Base-by-base conservation (phyloP, 2,113 vertebrate genomes). In the Lethenteron camtschaticum region DNA sequence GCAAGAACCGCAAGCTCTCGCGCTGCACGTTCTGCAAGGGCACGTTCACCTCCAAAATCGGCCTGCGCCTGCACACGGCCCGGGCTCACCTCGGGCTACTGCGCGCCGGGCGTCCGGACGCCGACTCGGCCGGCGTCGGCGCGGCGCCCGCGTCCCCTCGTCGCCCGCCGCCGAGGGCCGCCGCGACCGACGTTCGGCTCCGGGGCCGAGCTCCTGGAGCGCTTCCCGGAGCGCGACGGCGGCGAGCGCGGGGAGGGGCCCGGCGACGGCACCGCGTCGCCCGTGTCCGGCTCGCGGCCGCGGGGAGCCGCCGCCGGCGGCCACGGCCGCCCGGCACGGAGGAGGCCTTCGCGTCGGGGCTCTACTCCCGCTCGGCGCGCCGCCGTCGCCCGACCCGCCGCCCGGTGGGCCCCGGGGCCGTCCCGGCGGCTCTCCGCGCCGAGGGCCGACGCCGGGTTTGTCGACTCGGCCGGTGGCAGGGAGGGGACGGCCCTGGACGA, bases 1-100 rank as follows among this genome's bases (percentile, higher is more conserved):
- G 24, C 9, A 66, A 66, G 60, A 14, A 14, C 60, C n/a, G 60
- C n/a, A 66, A 66, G 3, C 60, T 16, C 14, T 66, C 20, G 8
- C 60, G 60, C 14, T 66, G 60, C 60, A 66, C n/a, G n/a, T 20
- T 66, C 20, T 66, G 60, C 60, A 66, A 66, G 24, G 60, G 10
- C 60, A 66, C 60, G 24, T 66, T 66, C 20, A 66, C 60, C n/a
- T 66, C 60, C n/a, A 66, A 66, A 6, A 66, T 66, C 10, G 60
- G 60, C 60, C 60, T 66, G 8, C n/a, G 60, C n/a, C 10, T 66
- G 60, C 60, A 66, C 20, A 10, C 20, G 60, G 60, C 60, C 60
- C n/a, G 24, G 60, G 24, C 20, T 9, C 60, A 66, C 60, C 7
- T 20, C 20, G 60, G 10, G 60, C 60, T 16, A 9, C n/a, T 20